Base-by-base conservation (phyloP, 2,888 invertebrate species). In the Gari tellinella region DNA sequence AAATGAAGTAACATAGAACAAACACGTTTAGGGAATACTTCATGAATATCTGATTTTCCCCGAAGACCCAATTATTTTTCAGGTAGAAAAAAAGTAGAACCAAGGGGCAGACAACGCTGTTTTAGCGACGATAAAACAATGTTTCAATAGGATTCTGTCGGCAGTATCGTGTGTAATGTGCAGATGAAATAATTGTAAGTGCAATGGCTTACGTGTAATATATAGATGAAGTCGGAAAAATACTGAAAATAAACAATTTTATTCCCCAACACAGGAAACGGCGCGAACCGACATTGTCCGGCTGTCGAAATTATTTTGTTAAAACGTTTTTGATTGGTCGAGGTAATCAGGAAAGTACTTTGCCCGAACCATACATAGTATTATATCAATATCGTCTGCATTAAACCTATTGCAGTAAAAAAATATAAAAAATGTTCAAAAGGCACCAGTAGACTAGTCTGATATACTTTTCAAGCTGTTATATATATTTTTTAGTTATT, bases 281-380 rank as follows among this genome's bases (percentile, higher is more conserved):
- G 83, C 76, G 76, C 70, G 76, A 76, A 67, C 63, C 67, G 76
- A 72, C 72, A 70, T 76, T 62, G 63, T 76, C 70, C 62, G 66
- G 58, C 66, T 53, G 53, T 43, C 56, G 45, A 64, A 23, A 26
- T 38, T 41, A 56, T 41, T n/a, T 61, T 74, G 57, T 74, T 60
- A 74, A 60, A 41, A 14, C 5, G 15, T 14, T 21, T 69, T 41
- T 65, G 60, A 74, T 74, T 74, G 69, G 74, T 37, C 38, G 14
- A 25, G 19, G 0, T n/a, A 51, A 61, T 7, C 5, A 31, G 10
- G 4, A 10, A 31, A 4, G 10, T 31, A 31, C 4, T 31, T 31
- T 31, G 31, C 31, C 31, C 31, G 31, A 31, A 31, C 4, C 31
- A 10, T 7, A 7, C 31, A 7, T 31, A 31, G 4, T 31, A 4